phyloP scores from a whole-genome alignment of 1,140 invertebrate species.

The Holcopasites calliopsidis region DNA sequence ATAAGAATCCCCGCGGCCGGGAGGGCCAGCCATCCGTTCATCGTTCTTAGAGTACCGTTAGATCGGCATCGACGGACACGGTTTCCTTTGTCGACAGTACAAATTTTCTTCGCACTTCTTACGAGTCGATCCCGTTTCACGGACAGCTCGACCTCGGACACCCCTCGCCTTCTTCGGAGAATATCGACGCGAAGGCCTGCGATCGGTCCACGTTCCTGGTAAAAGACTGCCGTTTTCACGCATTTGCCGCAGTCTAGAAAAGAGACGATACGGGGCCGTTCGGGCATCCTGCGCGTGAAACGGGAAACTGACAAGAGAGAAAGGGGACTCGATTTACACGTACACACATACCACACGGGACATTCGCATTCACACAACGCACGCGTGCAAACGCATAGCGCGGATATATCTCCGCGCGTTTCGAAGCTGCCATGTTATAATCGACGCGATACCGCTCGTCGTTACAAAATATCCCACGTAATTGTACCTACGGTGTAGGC shows the following conservation, averaged over 20 bases:
- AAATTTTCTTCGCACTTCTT: constrained; percentile 65
- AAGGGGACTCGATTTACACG: constrained; percentile 3
- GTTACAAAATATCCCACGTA: constrained; percentile 36
- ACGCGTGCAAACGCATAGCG: not conserved
- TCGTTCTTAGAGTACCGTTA: constrained; percentile 38
- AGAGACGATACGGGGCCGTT: not conserved
- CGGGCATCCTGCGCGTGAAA: not conserved
- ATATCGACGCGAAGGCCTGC: not conserved
- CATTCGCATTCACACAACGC: not conserved
- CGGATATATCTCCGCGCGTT: constrained; percentile 43
- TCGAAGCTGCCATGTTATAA: constrained; percentile 58
- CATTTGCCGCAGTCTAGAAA: not conserved
- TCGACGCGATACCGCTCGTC: constrained; percentile 48
- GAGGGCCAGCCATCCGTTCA: constrained; percentile 44
- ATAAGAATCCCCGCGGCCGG: constrained; percentile 43
- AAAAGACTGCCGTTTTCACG: not conserved
- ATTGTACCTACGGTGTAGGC: constrained; percentile 34
- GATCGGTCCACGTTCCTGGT: not conserved
- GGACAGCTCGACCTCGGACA: not conserved
- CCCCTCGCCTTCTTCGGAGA: not conserved
- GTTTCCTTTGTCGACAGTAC: constrained; percentile 67
- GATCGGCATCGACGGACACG: constrained; percentile 14
- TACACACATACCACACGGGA: not conserved
- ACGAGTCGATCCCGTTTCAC: not conserved
- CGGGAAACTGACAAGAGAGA: not conserved